Evolutionary conservation across 2,113 vertebrate genomes (phyloP).

Genomic region (Pteronura brasiliensis): DNA sequence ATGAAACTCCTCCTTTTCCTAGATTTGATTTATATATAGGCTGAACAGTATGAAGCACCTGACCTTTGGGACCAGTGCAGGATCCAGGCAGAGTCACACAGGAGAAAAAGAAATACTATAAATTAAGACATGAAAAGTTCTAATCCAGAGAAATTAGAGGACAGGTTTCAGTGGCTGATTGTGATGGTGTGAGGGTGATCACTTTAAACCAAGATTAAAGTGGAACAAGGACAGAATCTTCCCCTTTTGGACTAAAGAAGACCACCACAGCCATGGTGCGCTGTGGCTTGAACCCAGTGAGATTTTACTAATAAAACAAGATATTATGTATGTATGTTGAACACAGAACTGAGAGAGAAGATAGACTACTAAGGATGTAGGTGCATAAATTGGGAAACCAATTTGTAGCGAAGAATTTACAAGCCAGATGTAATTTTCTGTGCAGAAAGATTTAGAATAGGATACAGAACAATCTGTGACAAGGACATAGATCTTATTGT

Average conservation of each 20-base stretch:
- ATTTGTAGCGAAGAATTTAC: background rate
- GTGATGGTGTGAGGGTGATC: background rate
- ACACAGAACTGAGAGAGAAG: background rate
- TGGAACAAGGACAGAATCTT: background rate
- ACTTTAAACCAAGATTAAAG: background rate
- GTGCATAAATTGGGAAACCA: background rate
- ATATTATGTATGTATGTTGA: background rate
- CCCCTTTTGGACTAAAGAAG: background rate
- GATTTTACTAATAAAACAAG: background rate
- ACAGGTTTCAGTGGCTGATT: background rate
- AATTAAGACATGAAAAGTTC: background rate
- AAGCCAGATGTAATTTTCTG: background rate
- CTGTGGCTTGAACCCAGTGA: background rate
- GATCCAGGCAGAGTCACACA: background rate
- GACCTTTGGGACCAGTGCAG: background rate
- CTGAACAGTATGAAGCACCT: background rate
- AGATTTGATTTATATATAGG: background rate
- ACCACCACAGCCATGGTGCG: no score
- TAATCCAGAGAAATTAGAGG: background rate
- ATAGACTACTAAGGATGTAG: background rate
- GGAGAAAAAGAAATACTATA: background rate
- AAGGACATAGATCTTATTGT: background rate
- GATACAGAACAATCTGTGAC: background rate
- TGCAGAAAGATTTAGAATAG: background rate
- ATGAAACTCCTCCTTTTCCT: background rate